Evolutionary conservation across 1,140 invertebrate genomes (phyloP).

Genomic region (Ooceraea biroi): DNA sequence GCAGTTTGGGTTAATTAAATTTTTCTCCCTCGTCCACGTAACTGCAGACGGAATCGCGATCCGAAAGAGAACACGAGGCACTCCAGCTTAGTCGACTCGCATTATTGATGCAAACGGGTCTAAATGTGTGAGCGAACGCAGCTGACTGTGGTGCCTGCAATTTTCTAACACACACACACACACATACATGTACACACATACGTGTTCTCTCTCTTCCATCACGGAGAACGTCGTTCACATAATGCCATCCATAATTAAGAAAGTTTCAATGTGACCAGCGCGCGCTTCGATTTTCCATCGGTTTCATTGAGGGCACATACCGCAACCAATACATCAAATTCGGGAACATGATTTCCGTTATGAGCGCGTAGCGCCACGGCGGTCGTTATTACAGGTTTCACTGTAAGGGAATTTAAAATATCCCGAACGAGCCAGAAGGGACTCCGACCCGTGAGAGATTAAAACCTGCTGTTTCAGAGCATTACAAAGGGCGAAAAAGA

Average conservation of each 20-base stretch:
- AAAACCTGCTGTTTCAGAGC: not conserved
- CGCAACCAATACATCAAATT: too few species aligned
- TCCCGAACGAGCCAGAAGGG: too few species aligned
- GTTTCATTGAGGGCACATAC: not conserved
- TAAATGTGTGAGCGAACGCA: not conserved
- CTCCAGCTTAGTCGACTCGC: not conserved
- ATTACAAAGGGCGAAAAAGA: slow-evolving; percentile 11
- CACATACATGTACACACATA: not conserved
- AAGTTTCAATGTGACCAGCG: slow-evolving; percentile 55
- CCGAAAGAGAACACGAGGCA: not conserved
- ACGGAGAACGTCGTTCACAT: not conserved
- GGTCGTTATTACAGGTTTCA: too few species aligned
- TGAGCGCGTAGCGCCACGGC: too few species aligned
- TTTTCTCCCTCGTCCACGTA: not conserved
- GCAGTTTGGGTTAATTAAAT: not conserved
- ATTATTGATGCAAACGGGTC: not conserved
- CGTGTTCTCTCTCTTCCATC: not conserved
- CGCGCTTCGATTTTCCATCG: slow-evolving; percentile 33
- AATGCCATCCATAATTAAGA: slow-evolving; percentile 66
- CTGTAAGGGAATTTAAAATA: too few species aligned
- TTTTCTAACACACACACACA: not conserved
- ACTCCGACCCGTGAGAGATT: not conserved
- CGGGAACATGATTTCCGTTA: too few species aligned
- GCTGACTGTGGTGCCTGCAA: not conserved
- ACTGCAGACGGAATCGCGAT: not conserved